These are phyloP conservation scores for Glaucidium brasilianum DNA, from an alignment of 2,113 vertebrate species.

Conservation along the genomic window DNA sequence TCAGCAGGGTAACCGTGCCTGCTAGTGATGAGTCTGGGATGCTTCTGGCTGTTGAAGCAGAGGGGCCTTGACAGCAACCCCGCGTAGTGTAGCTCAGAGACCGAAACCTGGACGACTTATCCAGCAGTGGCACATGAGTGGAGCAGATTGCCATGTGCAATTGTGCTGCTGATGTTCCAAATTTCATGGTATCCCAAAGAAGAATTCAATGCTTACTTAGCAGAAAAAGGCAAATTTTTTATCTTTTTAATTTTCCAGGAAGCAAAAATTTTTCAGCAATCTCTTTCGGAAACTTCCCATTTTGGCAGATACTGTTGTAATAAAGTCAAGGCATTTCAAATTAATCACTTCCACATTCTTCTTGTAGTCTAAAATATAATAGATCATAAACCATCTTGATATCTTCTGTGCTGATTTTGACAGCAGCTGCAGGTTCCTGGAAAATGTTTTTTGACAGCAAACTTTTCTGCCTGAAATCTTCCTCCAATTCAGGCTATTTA, in stretches of 20 bases:
- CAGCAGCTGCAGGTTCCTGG: background rate
- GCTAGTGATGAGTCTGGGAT: background rate
- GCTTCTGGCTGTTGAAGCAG: background rate
- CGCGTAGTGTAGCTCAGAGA: background rate
- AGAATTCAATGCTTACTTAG: background rate
- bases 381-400: background rate
- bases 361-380: background rate
- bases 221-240: background rate
- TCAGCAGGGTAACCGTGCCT: background rate
- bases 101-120: background rate
- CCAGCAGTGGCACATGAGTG: fast-evolving
- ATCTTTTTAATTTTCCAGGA: background rate
- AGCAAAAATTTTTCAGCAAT: background rate
- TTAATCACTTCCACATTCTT: background rate
- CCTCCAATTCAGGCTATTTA: background rate
- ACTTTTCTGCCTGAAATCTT: background rate
- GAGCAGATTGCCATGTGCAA: background rate
- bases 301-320: background rate
- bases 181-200: background rate
- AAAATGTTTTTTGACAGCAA: background rate
- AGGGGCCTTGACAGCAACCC: background rate
- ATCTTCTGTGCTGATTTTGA: background rate
- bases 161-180: background rate
- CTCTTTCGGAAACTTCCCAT: background rate
- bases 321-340: background rate